Evolutionary conservation across 1,140 invertebrate species (phyloP).

Genomic region (Chlorops oryzae): DNA sequence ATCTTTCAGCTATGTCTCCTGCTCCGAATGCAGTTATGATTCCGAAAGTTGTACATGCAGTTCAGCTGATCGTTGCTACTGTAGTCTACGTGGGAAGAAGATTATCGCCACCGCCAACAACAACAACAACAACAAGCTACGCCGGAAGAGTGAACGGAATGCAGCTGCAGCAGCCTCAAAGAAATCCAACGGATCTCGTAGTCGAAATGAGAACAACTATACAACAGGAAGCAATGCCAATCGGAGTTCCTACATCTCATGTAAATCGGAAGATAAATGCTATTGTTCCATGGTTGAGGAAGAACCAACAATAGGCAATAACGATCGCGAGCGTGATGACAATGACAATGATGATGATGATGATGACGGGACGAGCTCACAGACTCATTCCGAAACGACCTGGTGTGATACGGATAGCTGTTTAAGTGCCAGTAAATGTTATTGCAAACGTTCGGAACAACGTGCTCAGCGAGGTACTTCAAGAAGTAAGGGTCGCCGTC

Average conservation of each 20-base stretch:
- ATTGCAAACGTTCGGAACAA: conserved; percentile 58
- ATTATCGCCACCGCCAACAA: conserved; percentile 38
- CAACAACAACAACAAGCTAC: conserved; percentile 33
- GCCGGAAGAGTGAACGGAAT: conserved; percentile 32
- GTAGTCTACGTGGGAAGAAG: conserved; percentile 59
- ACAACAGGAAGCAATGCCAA: conserved; percentile 13
- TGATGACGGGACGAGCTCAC: conserved; percentile 35
- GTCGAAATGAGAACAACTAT: conserved; percentile 5
- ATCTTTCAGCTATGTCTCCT: conserved; percentile 63
- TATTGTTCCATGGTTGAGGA: conserved; percentile 57
- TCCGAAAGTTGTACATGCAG: conserved; percentile 70
- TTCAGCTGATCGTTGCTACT: conserved; percentile 71
- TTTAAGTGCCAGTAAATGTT: conserved; percentile 82
- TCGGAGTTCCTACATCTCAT: conserved; percentile 41
- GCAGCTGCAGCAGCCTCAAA: conserved; percentile 6
- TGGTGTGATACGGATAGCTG: conserved; percentile 80
- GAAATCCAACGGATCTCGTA: background rate
- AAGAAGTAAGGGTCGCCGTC: conserved; percentile 30
- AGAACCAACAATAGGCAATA: conserved; percentile 37
- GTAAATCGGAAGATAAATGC: conserved; percentile 58
- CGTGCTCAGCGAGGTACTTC: conserved; percentile 19
- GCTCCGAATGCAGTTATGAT: conserved; percentile 77
- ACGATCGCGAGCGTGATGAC: conserved; percentile 30
- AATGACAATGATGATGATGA: conserved; percentile 10
- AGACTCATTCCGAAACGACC: conserved; percentile 50